phyloP scores from a whole-genome alignment of 2,113 vertebrate species.

The Lamprologus callipterus region DNA sequence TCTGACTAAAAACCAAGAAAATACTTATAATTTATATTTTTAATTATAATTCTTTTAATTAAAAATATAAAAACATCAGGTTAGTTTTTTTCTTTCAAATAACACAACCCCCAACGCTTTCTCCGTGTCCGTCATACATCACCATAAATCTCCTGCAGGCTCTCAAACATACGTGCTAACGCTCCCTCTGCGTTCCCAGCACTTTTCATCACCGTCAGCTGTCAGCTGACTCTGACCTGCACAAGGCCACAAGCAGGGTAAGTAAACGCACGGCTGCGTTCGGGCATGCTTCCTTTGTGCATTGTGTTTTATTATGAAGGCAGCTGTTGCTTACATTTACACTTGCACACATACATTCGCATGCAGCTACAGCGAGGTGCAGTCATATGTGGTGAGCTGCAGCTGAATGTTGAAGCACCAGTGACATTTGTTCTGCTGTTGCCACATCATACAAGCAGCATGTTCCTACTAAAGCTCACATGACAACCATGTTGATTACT shows the following conservation, averaged over 20 bases:
- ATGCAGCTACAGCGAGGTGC: neutral
- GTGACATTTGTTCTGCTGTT: neutral
- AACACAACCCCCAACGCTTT: neutral
- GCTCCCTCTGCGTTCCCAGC: neutral
- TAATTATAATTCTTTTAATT: neutral
- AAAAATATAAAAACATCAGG: neutral
- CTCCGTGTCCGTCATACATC: neutral
- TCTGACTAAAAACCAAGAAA: neutral
- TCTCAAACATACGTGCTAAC: neutral
- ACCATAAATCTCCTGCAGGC: neutral
- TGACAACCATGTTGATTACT: neutral
- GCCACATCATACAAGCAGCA: neutral
- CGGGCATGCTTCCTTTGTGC: neutral
- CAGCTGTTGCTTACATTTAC: neutral
- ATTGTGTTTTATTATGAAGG: neutral
- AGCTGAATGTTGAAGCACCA: neutral
- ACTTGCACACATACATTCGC: neutral
- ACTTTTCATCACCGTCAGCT: slow-evolving; percentile 8
- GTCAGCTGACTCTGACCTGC: slow-evolving; percentile 27
- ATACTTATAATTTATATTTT: no score
- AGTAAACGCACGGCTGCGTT: neutral
- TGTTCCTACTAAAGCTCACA: neutral
- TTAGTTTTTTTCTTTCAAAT: neutral
- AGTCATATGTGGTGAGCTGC: neutral
- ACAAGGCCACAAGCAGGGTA: slow-evolving; percentile 11